phyloP scores from a whole-genome alignment of 2,797 vertebrate genomes.

The Cynodonichthys magdalenae region DNA sequence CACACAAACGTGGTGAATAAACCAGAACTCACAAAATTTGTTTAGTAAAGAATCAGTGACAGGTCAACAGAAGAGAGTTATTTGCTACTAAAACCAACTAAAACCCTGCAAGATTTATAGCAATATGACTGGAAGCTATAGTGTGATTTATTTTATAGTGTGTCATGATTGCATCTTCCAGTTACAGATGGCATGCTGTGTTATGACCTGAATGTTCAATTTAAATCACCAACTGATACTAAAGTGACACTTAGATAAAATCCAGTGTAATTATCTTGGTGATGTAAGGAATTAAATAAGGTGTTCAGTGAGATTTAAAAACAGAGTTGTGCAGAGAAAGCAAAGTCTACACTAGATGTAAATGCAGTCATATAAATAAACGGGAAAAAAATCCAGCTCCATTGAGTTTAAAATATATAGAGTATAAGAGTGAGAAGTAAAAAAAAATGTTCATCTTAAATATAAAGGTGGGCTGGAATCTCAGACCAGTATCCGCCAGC shows the following conservation, averaged over 20 bases:
- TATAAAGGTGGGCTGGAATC: not conserved
- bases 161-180: not conserved
- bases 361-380: not conserved
- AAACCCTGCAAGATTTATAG: not conserved
- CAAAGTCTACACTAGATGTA: not conserved
- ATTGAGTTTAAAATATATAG: no score
- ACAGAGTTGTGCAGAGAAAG: not conserved
- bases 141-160: not conserved
- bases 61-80: not conserved
- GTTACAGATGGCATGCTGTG: no score
- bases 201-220: not conserved
- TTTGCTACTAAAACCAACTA: not conserved
- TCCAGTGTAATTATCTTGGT: not conserved
- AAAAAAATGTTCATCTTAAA: not conserved
- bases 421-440: no score
- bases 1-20: no score
- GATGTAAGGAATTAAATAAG: not conserved
- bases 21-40: no score
- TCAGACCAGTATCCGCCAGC: not conserved
- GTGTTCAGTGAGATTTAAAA: not conserved
- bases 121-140: not conserved
- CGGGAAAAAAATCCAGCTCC: no score
- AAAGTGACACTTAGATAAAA: not conserved
- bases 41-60: not conserved
- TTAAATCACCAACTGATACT: not conserved